Percentiles rank a stretch among this genome's conserved stretches.
phyloP scores from a whole-genome alignment of 2,113 vertebrate genomes.

The Formicarius rufipectus region DNA sequence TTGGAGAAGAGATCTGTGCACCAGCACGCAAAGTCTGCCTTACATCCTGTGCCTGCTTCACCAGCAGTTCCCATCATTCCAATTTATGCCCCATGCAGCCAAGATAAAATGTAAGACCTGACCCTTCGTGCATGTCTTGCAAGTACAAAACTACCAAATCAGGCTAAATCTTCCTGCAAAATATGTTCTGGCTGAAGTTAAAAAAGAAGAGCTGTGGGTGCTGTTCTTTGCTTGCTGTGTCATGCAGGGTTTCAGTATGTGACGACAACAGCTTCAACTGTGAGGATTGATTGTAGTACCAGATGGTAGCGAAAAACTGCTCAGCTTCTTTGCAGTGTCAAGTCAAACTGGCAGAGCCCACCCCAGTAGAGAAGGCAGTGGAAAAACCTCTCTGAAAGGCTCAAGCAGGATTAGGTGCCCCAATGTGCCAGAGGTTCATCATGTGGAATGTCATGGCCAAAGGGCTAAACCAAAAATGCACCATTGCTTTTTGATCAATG shows the following conservation, averaged over 20 bases:
- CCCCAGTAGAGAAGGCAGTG: neutral
- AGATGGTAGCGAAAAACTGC: neutral
- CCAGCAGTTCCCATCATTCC: neutral
- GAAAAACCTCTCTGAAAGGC: neutral
- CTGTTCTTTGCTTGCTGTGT: neutral
- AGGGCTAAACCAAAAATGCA: neutral
- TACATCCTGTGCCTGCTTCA: neutral
- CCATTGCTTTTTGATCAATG: neutral
- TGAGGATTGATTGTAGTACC: neutral
- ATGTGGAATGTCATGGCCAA: neutral
- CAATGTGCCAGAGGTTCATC: accelerated
- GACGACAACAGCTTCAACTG: neutral
- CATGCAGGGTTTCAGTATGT: neutral
- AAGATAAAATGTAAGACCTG: neutral
- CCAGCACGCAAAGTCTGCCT: neutral
- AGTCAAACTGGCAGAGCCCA: neutral
- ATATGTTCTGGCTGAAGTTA: neutral
- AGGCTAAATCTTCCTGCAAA: neutral
- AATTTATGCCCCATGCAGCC: neutral
- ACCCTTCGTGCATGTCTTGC: neutral
- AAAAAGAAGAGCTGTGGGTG: neutral
- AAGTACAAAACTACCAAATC: neutral
- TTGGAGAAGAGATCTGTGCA: neutral
- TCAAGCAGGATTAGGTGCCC: neutral
- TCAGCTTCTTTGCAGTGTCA: neutral